Evolutionary conservation across 2,113 vertebrate genomes (phyloP).

Genomic region (Tyrannus savana): DNA sequence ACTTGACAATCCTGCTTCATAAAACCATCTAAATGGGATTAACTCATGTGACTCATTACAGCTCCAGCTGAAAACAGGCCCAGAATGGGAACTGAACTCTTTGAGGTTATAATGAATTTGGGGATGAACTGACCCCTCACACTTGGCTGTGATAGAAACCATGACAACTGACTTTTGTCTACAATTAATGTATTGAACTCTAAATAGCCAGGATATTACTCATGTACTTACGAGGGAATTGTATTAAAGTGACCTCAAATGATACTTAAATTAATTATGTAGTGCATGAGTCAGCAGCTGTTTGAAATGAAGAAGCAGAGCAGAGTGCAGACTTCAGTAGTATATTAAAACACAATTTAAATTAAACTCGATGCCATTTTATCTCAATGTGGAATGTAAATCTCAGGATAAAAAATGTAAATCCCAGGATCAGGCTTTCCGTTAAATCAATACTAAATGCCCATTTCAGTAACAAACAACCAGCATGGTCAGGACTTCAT

Average conservation of each 20-base stretch:
- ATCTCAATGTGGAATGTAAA: neutral
- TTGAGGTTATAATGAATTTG: conserved; percentile 37
- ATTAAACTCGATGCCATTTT: neutral
- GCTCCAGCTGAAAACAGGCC: neutral
- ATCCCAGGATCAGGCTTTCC: neutral
- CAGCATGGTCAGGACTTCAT: neutral
- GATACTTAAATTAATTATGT: conserved; percentile 63
- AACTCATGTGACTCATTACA: conserved; percentile 20
- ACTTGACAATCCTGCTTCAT: conserved; percentile 5
- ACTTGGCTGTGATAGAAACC: conserved; percentile 29
- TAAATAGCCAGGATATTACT: conserved; percentile 37
- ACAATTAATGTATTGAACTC: conserved; percentile 53
- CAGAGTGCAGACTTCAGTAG: conserved; percentile 5
- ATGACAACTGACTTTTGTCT: conserved; percentile 52
- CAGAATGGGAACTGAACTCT: neutral
- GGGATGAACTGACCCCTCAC: conserved; percentile 37
- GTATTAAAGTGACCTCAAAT: conserved; percentile 52
- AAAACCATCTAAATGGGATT: conserved; percentile 28
- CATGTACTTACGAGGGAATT: conserved; percentile 35
- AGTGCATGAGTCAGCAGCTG: conserved; percentile 57
- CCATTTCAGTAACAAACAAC: neutral
- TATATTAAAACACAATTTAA: conserved; percentile 18
- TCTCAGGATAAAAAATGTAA: neutral
- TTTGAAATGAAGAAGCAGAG: conserved; percentile 26
- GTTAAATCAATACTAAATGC: neutral